These are phyloP conservation scores for Mythimna loreyi DNA, from an alignment of 2,888 invertebrate genomes.

Conservation along the genomic window DNA sequence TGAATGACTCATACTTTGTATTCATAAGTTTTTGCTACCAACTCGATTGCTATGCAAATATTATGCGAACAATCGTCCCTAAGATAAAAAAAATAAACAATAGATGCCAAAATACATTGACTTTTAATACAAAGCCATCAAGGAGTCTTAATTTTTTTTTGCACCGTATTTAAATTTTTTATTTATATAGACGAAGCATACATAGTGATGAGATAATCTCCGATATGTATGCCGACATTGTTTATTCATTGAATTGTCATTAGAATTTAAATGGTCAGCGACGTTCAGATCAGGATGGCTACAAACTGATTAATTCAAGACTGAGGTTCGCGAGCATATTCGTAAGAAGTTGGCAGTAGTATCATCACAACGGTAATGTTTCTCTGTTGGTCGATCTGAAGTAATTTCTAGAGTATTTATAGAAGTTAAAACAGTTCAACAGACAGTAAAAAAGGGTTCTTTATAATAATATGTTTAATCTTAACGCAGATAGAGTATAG, in stretches of 20 bases:
- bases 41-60: slow-evolving; percentile 32
- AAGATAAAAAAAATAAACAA: slow-evolving; percentile 33
- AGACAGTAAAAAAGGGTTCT: too few species aligned
- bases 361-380: too few species aligned
- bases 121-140: slow-evolving; percentile 4
- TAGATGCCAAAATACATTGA: slow-evolving; percentile 4
- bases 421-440: too few species aligned
- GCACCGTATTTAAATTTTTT: neutral
- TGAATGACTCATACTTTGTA: slow-evolving; percentile 36
- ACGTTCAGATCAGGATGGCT: too few species aligned
- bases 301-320: too few species aligned
- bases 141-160: slow-evolving; percentile 21
- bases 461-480: too few species aligned
- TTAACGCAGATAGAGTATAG: too few species aligned
- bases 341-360: too few species aligned
- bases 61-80: neutral
- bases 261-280: slow-evolving; percentile 35
- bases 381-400: too few species aligned
- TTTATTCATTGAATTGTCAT: slow-evolving; percentile 33
- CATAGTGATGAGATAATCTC: slow-evolving; percentile 20
- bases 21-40: slow-evolving; percentile 37
- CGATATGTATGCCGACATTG: slow-evolving; percentile 6
- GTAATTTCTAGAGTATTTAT: too few species aligned
- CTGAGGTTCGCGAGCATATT: too few species aligned
- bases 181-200: slow-evolving; percentile 9